Percentiles rank a stretch among this genome's conserved stretches.
Conservation (phyloP, 2,797 vertebrate genomes). For the Sarcoramphus papa region DNA sequence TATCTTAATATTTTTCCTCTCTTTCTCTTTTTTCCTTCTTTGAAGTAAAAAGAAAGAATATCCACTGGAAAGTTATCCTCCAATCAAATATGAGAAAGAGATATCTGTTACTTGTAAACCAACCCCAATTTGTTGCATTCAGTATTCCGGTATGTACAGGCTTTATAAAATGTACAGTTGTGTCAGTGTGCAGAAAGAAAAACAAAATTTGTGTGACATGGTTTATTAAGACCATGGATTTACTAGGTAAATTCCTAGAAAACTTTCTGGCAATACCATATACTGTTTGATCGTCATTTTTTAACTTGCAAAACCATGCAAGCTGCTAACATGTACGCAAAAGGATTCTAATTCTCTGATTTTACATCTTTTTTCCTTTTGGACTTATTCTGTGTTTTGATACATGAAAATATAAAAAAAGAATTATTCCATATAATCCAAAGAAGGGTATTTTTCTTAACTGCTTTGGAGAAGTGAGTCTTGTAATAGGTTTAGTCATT, state of each 20-base stretch:
- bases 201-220: not conserved
- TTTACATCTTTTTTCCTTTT: not conserved
- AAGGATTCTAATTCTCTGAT: not conserved
- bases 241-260: not conserved
- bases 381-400: not conserved
- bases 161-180: not conserved
- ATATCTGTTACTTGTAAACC: conserved; percentile 61
- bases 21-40: not conserved
- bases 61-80: conserved; percentile 70
- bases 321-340: not conserved
- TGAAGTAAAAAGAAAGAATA: conserved; percentile 74
- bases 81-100: conserved; percentile 54
- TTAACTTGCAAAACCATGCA: not conserved
- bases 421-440: not conserved
- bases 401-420: not conserved
- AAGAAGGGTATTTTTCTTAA: not conserved
- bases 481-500: not conserved
- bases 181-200: not conserved
- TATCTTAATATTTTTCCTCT: not conserved
- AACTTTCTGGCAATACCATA: not conserved
- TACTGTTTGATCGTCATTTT: not conserved
- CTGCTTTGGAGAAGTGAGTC: not conserved
- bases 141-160: conserved; percentile 80
- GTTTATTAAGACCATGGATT: not conserved
- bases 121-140: conserved; percentile 74